phyloP scores from a whole-genome alignment of 1,140 invertebrate genomes.

The Brachionus plicatilis region DNA sequence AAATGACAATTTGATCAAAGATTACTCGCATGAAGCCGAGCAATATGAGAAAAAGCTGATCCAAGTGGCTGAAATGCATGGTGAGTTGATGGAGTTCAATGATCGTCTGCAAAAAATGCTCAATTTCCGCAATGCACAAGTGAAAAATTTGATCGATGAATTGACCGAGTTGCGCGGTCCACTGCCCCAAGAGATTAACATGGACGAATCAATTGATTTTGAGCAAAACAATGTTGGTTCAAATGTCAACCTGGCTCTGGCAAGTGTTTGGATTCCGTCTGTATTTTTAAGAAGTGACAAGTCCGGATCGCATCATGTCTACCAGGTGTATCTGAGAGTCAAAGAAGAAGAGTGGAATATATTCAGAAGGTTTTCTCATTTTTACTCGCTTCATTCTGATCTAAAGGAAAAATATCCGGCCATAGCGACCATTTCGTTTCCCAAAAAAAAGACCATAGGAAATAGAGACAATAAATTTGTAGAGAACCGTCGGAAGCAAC shows the following conservation, averaged over 20 bases:
- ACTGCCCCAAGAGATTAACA: conserved; percentile 46
- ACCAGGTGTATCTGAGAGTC: conserved; percentile 80
- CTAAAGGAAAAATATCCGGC: conserved; percentile 74
- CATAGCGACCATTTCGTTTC: conserved; percentile 75
- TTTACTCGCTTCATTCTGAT: conserved; percentile 72
- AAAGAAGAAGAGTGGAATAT: conserved; percentile 86
- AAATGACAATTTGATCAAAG: conserved; percentile 45
- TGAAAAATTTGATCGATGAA: conserved; percentile 64
- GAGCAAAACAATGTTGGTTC: conserved; percentile 47
- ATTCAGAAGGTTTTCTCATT: conserved; percentile 82
- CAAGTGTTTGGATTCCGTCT: conserved; percentile 84
- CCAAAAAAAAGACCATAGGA: conserved; percentile 82
- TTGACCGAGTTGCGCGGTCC: conserved; percentile 66
- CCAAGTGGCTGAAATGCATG: conserved; percentile 91
- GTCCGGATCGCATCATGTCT: conserved; percentile 74
- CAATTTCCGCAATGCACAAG: conserved; percentile 62
- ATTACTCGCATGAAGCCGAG: conserved; percentile 67
- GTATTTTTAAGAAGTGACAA: conserved; percentile 73
- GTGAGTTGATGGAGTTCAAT: conserved; percentile 89
- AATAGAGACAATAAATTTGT: conserved; percentile 66
- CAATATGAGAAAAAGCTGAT: conserved; percentile 82
- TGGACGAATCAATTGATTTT: conserved; percentile 45
- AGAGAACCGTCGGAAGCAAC: not conserved
- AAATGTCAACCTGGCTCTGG: conserved; percentile 52
- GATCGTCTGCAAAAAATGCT: conserved; percentile 62